Percentiles rank a stretch among this genome's conserved stretches.
Conservation (phyloP, 2,888 invertebrate species). For the Sylvicola cinctus region DNA sequence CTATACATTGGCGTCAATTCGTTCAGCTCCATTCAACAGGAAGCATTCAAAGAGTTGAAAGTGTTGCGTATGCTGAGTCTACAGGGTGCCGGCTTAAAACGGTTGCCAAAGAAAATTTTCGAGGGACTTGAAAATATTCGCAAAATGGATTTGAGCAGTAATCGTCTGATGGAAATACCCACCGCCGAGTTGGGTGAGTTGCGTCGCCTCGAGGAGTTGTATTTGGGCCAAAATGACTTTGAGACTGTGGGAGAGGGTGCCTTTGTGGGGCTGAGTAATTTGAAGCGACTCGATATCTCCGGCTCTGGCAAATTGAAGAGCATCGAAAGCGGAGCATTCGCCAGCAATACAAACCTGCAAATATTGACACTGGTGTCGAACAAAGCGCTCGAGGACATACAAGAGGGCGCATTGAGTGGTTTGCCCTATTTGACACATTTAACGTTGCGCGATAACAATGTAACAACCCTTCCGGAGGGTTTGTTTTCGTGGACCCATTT, state of each 20-base stretch:
- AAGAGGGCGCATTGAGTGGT: slow-evolving; percentile 36
- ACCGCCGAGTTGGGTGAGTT: slow-evolving; percentile 31
- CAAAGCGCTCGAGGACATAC: slow-evolving; percentile 30
- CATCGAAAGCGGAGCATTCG: slow-evolving; percentile 35
- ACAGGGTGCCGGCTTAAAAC: slow-evolving; percentile 33
- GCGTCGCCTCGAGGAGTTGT: slow-evolving; percentile 35
- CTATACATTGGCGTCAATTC: slow-evolving; percentile 39
- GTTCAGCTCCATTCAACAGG: slow-evolving; percentile 34
- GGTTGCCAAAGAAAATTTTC: slow-evolving; percentile 34
- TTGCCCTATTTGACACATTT: slow-evolving; percentile 36
- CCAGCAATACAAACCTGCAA: slow-evolving; percentile 38
- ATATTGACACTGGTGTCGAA: slow-evolving; percentile 35
- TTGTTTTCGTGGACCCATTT: slow-evolving; percentile 38
- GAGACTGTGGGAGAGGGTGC: slow-evolving; percentile 28
- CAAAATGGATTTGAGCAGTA: slow-evolving; percentile 34
- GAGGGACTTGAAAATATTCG: slow-evolving; percentile 32
- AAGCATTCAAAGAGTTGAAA: slow-evolving; percentile 35
- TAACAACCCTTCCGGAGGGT: slow-evolving; percentile 36
- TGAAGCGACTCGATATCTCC: slow-evolving; percentile 36
- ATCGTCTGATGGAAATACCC: slow-evolving; percentile 33
- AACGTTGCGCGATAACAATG: slow-evolving; percentile 35
- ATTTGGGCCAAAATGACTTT: slow-evolving; percentile 39
- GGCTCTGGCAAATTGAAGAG: slow-evolving; percentile 32
- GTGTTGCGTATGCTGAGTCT: slow-evolving; percentile 35
- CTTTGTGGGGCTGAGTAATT: slow-evolving; percentile 34